phyloP scores from a whole-genome alignment of 2,888 invertebrate species.

The Eristalinus aeneus region DNA sequence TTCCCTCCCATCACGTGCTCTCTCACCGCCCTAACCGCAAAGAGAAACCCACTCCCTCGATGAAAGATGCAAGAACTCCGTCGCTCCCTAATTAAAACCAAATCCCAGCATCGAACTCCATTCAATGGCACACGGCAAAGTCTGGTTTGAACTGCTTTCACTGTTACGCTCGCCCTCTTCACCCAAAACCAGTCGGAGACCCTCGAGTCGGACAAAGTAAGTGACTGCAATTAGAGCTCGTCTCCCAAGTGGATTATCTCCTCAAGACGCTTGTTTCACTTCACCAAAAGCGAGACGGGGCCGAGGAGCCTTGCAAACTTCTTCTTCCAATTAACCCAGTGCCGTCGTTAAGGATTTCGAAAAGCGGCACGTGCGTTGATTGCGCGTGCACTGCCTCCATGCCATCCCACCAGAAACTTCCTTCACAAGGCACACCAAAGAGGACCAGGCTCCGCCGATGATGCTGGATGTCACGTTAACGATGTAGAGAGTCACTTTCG shows the following conservation, averaged over 20 bases:
- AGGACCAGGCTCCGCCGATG: not conserved
- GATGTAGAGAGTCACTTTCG: constrained; percentile 44
- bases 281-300: not conserved
- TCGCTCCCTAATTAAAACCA: not conserved
- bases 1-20: not conserved
- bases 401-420: not conserved
- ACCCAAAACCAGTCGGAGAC: not conserved
- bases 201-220: constrained; percentile 21
- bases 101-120: constrained; percentile 22
- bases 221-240: constrained; percentile 50
- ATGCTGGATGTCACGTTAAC: constrained; percentile 40
- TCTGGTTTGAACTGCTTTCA: not conserved
- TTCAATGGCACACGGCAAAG: not conserved
- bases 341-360: constrained; percentile 29
- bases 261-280: constrained; percentile 37
- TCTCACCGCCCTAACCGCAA: not conserved
- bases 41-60: not conserved
- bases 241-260: constrained; percentile 57
- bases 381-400: constrained; percentile 40
- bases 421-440: not conserved
- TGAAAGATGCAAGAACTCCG: not conserved
- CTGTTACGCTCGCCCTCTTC: no score
- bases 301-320: constrained; percentile 37
- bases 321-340: constrained; percentile 57
- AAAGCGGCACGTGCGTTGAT: constrained; percentile 57